Evolutionary conservation across 2,888 invertebrate genomes (phyloP), one percentile per base, ranked within the genome.

Genomic region (Tiphia femorata): DNA sequence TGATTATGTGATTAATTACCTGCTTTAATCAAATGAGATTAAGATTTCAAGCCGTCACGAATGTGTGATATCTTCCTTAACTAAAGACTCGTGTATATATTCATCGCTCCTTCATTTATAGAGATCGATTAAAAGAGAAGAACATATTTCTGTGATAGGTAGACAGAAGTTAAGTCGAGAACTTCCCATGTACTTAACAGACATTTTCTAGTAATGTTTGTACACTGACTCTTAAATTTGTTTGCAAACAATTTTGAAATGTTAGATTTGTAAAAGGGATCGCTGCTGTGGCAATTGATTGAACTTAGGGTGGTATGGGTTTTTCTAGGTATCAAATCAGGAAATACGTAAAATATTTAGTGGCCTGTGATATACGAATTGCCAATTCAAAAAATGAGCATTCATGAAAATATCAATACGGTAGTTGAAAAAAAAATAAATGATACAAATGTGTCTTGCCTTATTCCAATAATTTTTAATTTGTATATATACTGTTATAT

Each of bases 91-190:
- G 25, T 62, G 63, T 61, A 63, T 42, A 60, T 65, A 59, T 48
- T 60, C 42, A 56, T 61, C 55, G 33, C 43, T 59, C 47, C 53
- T 64, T 64, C 47, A 54, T 68, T 62, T 27, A 52, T 63, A 62
- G 47, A 62, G 61, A 64, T 61, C 51, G 44, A 47, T 62, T 64
- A 52, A 73, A 59, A 61, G 38, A 49, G 58, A 47, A 56, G 56
- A 48, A 60, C 66, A 73, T 67, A 67, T 73, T 76, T 78, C 77
- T 79, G 79, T 79, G 79, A 79, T 79, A 79, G 76, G 65, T 72
- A 72, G 66, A 64, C 63, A 59, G 65, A 70, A 51, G 54, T 66
- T 60, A 46, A 70, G 55, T 61, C 47, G 49, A 62, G 33, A 64
- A 61, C 57, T 70, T 72, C 48, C 65, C 57, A 62, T 35, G 49